Conservation (phyloP, 2,888 invertebrate species). For the Diadromus collaris region DNA sequence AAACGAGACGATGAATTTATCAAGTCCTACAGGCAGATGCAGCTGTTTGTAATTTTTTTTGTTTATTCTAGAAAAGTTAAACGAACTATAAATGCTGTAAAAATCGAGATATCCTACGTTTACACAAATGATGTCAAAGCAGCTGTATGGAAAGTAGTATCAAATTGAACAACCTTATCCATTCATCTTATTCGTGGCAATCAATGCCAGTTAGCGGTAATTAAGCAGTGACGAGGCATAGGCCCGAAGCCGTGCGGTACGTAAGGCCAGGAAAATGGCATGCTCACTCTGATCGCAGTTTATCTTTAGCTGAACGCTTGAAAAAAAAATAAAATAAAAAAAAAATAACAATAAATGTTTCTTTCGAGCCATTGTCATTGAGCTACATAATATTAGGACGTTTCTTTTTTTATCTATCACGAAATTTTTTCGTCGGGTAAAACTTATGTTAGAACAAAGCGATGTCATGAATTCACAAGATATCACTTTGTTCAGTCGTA, state of each 20-base stretch:
- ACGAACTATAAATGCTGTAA: neutral
- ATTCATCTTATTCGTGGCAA: constrained; percentile 37
- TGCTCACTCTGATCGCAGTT: neutral
- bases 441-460: too few relatives aligned
- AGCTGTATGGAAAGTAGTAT: neutral
- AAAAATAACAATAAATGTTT: neutral
- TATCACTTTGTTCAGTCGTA: too few relatives aligned
- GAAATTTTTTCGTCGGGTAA: neutral
- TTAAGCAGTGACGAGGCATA: constrained; percentile 37
- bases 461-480: too few relatives aligned
- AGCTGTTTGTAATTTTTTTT: constrained; percentile 1
- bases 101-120: neutral
- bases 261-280: neutral
- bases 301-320: neutral
- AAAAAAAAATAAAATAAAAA: neutral
- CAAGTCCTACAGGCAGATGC: neutral
- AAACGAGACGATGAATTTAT: too few relatives aligned
- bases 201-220: constrained; percentile 56
- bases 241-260: neutral
- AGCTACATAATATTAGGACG: neutral
- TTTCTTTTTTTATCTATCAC: neutral
- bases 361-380: neutral
- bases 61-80: neutral
- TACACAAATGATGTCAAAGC: neutral
- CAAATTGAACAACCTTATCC: constrained; percentile 17